Conservation (phyloP, 2,888 invertebrate genomes). For the Elmis aenea region DNA sequence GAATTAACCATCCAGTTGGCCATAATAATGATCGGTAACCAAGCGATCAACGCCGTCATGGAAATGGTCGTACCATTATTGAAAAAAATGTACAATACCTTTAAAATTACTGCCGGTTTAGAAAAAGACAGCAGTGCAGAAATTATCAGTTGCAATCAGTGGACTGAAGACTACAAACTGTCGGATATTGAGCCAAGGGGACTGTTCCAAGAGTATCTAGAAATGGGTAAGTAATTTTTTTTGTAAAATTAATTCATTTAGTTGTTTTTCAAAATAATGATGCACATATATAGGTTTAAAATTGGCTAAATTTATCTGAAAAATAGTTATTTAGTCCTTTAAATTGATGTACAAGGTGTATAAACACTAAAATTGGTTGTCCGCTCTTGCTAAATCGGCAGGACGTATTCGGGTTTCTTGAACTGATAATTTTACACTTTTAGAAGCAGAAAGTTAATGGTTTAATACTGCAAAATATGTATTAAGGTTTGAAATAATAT, state of each 20-base stretch:
- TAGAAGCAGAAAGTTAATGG: too few relatives aligned
- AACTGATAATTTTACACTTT: too few relatives aligned
- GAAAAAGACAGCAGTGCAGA: conserved; percentile 44
- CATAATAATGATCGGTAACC: conserved; percentile 84
- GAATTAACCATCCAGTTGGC: conserved; percentile 81
- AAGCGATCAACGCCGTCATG: conserved; percentile 68
- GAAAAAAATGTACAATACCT: conserved; percentile 52
- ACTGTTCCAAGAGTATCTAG: conserved; percentile 76
- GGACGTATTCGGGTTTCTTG: too few relatives aligned
- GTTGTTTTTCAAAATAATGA: not conserved
- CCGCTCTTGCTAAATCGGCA: too few relatives aligned
- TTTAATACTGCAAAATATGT: too few relatives aligned
- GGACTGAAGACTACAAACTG: conserved; percentile 71
- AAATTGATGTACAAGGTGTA: too few relatives aligned
- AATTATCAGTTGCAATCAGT: conserved; percentile 56
- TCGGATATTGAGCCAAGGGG: conserved; percentile 60
- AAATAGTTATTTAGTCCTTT: conserved; percentile 1
- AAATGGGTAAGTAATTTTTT: conserved; percentile 63
- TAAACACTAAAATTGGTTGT: too few relatives aligned
- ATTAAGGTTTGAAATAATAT: too few relatives aligned
- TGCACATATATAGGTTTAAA: not conserved
- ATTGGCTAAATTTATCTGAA: not conserved
- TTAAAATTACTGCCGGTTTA: conserved; percentile 48
- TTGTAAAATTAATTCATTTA: not conserved
- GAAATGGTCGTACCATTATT: conserved; percentile 70